Evolutionary conservation across 2,113 vertebrate species (phyloP).

Genomic region (Rhinolophus ferrumequinum): DNA sequence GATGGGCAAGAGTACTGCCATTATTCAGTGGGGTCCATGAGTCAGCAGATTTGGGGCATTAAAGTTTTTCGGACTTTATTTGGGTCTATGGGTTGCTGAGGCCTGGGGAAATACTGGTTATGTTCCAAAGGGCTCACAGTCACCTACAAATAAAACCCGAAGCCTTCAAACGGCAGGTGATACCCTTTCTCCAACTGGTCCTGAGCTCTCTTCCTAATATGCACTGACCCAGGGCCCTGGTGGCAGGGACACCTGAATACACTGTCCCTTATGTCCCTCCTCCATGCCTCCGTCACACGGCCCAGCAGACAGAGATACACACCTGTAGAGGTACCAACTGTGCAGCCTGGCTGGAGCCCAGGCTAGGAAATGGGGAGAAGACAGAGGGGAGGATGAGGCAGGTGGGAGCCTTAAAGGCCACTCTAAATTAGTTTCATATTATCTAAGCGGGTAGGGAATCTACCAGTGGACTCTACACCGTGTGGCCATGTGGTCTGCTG

Average conservation of each 20-base stretch:
- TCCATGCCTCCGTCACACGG: rapidly evolving
- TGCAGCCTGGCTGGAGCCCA: background rate
- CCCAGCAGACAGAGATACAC: background rate
- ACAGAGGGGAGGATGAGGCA: background rate
- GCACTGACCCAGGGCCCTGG: background rate
- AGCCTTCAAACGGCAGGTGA: background rate
- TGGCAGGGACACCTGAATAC: background rate
- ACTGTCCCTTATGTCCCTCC: background rate
- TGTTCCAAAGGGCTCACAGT: background rate
- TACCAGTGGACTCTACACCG: too few species aligned
- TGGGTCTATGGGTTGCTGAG: background rate
- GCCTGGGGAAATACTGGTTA: background rate
- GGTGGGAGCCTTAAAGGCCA: background rate
- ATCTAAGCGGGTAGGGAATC: background rate
- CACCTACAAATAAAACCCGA: background rate
- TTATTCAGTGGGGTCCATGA: background rate
- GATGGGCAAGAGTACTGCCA: rapidly evolving
- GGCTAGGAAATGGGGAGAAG: background rate
- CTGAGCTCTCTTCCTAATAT: background rate
- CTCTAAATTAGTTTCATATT: background rate
- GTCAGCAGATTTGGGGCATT: background rate
- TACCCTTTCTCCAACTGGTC: background rate
- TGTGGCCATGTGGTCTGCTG: background rate
- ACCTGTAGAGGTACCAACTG: too few species aligned
- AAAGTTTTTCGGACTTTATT: background rate